phyloP scores from a whole-genome alignment of 2,888 invertebrate genomes.

The Hanleya hanleyi region DNA sequence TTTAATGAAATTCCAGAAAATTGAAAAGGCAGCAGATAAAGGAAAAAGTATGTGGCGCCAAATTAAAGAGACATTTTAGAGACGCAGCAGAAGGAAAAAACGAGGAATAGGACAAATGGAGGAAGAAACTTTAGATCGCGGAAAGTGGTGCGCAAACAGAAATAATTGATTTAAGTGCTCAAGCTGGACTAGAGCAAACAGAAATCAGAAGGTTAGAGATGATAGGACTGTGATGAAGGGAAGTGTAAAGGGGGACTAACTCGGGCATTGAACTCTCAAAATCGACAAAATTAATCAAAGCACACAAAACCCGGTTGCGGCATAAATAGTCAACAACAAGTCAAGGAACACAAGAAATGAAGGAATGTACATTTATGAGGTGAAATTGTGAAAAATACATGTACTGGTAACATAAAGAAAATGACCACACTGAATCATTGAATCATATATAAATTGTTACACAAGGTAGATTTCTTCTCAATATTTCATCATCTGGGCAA shows the following conservation, averaged over 20 bases:
- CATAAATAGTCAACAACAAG: too few species aligned
- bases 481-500: too few species aligned
- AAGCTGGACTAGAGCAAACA: not conserved
- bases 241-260: not conserved
- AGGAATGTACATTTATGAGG: too few species aligned
- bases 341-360: not conserved
- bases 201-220: not conserved
- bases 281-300: not conserved
- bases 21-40: not conserved
- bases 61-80: slow-evolving; percentile 2
- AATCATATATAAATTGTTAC: not conserved
- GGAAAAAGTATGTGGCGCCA: not conserved
- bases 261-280: not conserved
- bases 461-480: too few species aligned
- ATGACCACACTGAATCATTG: not conserved
- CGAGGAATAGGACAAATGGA: not conserved
- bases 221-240: not conserved
- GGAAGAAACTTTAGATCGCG: not conserved
- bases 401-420: not conserved
- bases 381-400: not conserved
- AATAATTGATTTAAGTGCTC: slow-evolving; percentile 10
- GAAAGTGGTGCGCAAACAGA: not conserved
- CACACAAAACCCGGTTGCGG: too few species aligned
- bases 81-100: not conserved
- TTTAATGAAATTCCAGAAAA: not conserved